Percentiles rank a stretch among this genome's conserved stretches.
Evolutionary conservation across 2,797 vertebrate genomes (phyloP).

Genomic region (Mergus octosetaceus): DNA sequence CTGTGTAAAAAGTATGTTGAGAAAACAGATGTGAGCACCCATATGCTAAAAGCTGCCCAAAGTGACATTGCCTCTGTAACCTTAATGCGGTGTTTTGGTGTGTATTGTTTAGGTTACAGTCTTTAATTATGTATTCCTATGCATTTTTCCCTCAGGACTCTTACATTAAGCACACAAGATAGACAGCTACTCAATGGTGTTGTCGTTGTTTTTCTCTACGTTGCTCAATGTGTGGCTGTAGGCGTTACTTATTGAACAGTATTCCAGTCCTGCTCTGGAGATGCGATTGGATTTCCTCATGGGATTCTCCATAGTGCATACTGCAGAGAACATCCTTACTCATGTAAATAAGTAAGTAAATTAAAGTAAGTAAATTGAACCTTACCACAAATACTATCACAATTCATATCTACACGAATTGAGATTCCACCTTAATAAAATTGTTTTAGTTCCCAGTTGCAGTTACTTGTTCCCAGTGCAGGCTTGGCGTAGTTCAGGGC

Average conservation of each 20-base stretch:
- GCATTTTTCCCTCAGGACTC: neutral
- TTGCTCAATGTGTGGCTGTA: neutral
- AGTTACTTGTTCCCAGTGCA: neutral
- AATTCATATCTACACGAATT: neutral
- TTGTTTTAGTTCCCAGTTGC: neutral
- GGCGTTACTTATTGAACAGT: neutral
- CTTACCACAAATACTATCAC: neutral
- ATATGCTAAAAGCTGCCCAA: neutral
- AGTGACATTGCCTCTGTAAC: neutral
- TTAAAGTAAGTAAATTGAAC: neutral
- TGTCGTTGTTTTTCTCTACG: neutral
- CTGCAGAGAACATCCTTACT: neutral
- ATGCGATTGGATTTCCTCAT: accelerated
- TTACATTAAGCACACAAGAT: neutral
- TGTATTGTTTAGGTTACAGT: neutral
- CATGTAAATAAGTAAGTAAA: neutral
- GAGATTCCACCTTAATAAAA: neutral
- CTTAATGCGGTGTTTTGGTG: neutral
- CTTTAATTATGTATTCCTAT: neutral
- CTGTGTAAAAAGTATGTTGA: neutral
- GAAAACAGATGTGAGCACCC: neutral
- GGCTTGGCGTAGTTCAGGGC: neutral
- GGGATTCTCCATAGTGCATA: neutral
- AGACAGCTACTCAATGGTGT: neutral
- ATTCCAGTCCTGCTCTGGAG: neutral